These are phyloP conservation scores for Argyresthia albistria DNA, from an alignment of 2,888 invertebrate species.

Conservation along the genomic window DNA sequence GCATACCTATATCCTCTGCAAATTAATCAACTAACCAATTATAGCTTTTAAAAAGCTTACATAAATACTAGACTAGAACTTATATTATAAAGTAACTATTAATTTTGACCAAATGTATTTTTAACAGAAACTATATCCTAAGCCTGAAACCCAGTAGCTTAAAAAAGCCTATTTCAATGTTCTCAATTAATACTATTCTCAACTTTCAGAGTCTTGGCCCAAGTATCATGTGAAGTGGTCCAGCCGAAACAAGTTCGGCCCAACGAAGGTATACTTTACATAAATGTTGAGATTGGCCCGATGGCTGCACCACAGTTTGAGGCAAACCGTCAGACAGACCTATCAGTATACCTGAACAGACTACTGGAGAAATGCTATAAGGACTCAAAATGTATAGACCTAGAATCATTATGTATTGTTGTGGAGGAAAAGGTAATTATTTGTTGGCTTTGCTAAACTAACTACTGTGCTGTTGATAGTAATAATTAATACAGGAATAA, in stretches of 20 bases:
- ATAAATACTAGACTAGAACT: too few relatives aligned
- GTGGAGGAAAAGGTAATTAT: constrained; percentile 86
- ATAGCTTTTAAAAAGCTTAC: too few relatives aligned
- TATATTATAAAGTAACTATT: too few relatives aligned
- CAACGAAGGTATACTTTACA: constrained; percentile 88
- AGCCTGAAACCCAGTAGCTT: too few relatives aligned
- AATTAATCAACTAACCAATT: too few relatives aligned
- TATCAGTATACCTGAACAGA: constrained; percentile 82
- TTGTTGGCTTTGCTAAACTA: not conserved
- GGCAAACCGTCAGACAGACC: constrained; percentile 79
- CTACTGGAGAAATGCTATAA: constrained; percentile 90
- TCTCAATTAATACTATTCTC: not conserved
- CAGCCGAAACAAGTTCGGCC: constrained; percentile 88
- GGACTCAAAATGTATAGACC: constrained; percentile 92
- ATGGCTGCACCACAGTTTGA: constrained; percentile 92
- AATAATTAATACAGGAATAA: too few relatives aligned
- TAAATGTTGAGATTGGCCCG: constrained; percentile 90
- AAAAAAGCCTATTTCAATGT: too few relatives aligned
- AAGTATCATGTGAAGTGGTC: constrained; percentile 90
- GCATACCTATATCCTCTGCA: too few relatives aligned
- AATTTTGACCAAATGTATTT: too few relatives aligned
- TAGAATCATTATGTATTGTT: constrained; percentile 95
- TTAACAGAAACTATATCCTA: too few relatives aligned
- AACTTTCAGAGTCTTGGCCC: constrained; percentile 81
- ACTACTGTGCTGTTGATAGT: too few relatives aligned